phyloP scores from a whole-genome alignment of 1,140 invertebrate genomes.

The Hypothenemus hampei region DNA sequence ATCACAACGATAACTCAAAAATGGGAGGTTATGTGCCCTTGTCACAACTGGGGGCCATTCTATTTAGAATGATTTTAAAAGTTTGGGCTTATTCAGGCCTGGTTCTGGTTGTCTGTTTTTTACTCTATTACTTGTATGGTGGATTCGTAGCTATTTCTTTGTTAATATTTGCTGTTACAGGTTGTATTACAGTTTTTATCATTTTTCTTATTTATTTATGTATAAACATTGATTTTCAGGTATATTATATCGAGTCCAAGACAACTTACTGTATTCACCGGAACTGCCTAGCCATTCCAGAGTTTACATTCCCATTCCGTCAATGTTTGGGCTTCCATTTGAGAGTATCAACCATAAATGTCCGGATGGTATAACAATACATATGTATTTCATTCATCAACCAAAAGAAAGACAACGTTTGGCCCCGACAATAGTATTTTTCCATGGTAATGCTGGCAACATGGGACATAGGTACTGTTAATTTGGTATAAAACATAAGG shows the following conservation, averaged over 20 bases:
- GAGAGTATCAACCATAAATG: constrained; percentile 77
- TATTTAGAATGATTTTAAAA: constrained; percentile 40
- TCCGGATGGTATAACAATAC: constrained; percentile 74
- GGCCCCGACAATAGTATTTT: constrained; percentile 78
- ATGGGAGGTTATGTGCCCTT: constrained; percentile 43
- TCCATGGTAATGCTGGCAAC: constrained; percentile 96
- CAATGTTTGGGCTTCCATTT: constrained; percentile 75
- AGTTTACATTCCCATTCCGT: constrained; percentile 78
- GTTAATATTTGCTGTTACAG: constrained; percentile 60
- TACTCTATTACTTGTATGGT: constrained; percentile 80
- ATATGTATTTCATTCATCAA: constrained; percentile 84
- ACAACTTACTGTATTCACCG: constrained; percentile 83
- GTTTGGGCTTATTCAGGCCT: constrained; percentile 49
- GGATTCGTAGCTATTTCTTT: constrained; percentile 65
- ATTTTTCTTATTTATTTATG: not conserved
- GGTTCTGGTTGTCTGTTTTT: constrained; percentile 60
- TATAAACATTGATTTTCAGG: constrained; percentile 49
- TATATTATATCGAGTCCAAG: constrained; percentile 79
- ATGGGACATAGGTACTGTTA: constrained; percentile 81
- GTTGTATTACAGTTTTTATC: constrained; percentile 51
- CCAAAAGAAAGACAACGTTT: constrained; percentile 56
- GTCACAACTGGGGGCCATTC: constrained; percentile 35
- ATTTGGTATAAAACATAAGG: too few relatives aligned
- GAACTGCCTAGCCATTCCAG: constrained; percentile 82
- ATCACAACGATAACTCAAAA: too few relatives aligned